Base-by-base conservation (phyloP, 2,888 invertebrate species). In the Trichogramma evanescens region DNA sequence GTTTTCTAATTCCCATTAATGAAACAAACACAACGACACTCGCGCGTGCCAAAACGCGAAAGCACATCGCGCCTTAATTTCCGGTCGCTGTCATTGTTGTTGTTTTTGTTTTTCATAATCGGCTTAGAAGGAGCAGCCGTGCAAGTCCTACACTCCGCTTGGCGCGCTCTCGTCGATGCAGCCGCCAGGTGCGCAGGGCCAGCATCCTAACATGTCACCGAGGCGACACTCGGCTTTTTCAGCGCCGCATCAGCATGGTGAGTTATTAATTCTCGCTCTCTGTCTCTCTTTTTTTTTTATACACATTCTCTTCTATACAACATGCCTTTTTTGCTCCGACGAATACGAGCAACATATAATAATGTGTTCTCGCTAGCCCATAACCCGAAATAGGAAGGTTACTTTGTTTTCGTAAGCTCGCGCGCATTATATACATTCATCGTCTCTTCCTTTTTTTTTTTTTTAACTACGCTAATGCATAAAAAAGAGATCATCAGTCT, bases 121-220 rank as follows among this genome's bases (percentile, higher is more conserved):
- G 68, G 26, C 26, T 26, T 71, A 75, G 71, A 78, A 77, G 65
- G 77, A 77, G 62, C 77, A 77, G 63, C 81, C 81, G 40, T 79
- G 72, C 79, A 86, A 87, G 73, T 86, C 91, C 10, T 93, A 93
- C 78, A 91, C 92, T 50, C 92, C 92, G 5, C 81, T 93, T 66
- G 86, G 89, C 59, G 92, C 92, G 10, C 80, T 92, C 67, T 91
- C 91, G 45, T 91, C 88, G 69, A 93, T 93, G 92, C 86, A 91
- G 78, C 92, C 92, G n/a, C 88, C 88, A 0, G 88, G 86, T 39
- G 84, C 80, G 66, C 73, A 80, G 42, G 74, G 72, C 64, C 76
- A 73, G 69, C 74, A 77, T 69, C 71, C 77, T 63, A 72, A 75
- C 63, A 74, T 79, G 76, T 78, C 77, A 66, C 76, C 78, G 60